Evolutionary conservation across 2,797 vertebrate genomes (phyloP), one percentile per base, ranked within the genome.

Genomic region (Oreochromis grahami): DNA sequence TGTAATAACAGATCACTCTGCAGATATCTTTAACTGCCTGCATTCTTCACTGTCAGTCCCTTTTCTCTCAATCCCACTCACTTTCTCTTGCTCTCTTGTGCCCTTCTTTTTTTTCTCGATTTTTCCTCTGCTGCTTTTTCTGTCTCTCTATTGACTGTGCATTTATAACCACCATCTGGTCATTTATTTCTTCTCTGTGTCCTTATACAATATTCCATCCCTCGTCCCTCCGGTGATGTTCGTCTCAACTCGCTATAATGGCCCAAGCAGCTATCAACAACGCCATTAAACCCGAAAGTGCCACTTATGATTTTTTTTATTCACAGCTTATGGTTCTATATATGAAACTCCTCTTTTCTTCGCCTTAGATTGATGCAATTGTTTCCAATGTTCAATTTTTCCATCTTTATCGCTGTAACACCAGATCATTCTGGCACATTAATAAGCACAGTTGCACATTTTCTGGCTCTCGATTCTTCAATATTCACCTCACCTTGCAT

Each of bases 1-100:
- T 95, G 93, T 95, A 96, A 97, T 96, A 96, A 96, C 94, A 92
- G 94, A 96, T 95, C 90, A 86, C 93, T 95, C 87, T 81, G 86
- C 86, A 96, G 95, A 94, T 95, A 94, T 92, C 90, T 94, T 89
- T 96, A 96, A 96, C 96, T 95, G 94, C 94, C 87, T 91, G 93
- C 93, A 96, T 96, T 94, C 83, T 86, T 96, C 95, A 95, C 90
- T 94, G 94, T 95, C 94, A 94, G 32, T 82, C 89, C 72, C 77
- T 85, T 94, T 94, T 89, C 88, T 92, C 86, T 92, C 82, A 83
- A 26, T 93, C 90, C 88, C 86, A 82, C 89, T 94, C 90, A 91
- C 90, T 94, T 89, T 92, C 87, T 89, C 76, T 52, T 89, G 79
- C 87, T 93, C 84, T 87, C 82, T 45, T 83, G 80, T 92, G 92